phyloP scores from a whole-genome alignment of 2,888 invertebrate species.

The Phorcus lineatus region DNA sequence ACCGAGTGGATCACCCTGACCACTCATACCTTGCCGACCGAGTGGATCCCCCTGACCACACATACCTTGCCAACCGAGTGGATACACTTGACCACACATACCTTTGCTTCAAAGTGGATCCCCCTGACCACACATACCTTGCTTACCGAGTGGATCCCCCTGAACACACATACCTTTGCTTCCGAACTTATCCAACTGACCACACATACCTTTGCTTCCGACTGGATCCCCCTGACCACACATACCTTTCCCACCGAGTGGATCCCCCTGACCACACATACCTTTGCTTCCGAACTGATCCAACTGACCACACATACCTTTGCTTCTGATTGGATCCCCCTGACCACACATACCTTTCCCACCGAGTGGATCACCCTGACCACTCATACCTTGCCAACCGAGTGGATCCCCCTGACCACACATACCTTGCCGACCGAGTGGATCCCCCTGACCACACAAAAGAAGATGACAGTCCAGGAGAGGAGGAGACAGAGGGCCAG shows the following conservation, averaged over 20 bases:
- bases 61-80: no score
- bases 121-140: not conserved
- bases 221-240: not conserved
- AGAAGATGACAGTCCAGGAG: conserved; percentile 6
- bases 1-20: no score
- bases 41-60: not conserved
- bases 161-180: not conserved
- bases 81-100: no score
- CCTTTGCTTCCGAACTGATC: not conserved
- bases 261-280: not conserved
- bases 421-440: conserved; percentile 12
- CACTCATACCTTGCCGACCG: conserved; percentile 11
- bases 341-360: no score
- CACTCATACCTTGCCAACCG: no score
- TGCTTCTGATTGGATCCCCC: no score
- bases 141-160: not conserved
- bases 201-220: no score
- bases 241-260: conserved; percentile 6
- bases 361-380: no score
- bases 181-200: no score
- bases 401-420: not conserved
- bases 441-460: not conserved
- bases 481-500: not conserved
- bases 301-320: no score
- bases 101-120: no score